These are phyloP conservation scores for Octopus bimaculoides DNA, from an alignment of 1,140 invertebrate species.

Conservation along the genomic window DNA sequence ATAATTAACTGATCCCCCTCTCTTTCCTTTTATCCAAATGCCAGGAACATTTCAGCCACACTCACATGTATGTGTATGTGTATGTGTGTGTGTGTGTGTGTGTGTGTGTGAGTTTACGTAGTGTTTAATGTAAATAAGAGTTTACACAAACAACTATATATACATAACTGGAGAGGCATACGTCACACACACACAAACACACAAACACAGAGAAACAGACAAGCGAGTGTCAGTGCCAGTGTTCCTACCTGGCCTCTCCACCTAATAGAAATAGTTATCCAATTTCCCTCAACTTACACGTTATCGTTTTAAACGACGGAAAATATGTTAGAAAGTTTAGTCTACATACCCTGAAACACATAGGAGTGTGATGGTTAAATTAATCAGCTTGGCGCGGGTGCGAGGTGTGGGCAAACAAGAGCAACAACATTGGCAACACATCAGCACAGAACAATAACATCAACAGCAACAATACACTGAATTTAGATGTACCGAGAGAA, in stretches of 20 bases:
- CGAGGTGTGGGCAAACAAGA: neutral
- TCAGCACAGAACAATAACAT: neutral
- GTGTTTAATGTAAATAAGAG: no score
- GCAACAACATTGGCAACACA: neutral
- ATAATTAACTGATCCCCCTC: no score
- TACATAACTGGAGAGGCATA: neutral
- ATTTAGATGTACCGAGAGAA: no score
- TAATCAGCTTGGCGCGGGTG: neutral
- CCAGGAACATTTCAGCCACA: no score
- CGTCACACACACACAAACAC: neutral
- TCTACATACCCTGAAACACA: neutral
- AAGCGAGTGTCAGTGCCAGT: neutral
- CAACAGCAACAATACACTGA: no score
- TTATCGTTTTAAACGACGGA: neutral
- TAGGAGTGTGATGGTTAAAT: neutral
- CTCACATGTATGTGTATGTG: no score
- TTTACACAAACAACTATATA: neutral
- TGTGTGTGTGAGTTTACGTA: no score
- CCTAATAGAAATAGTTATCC: neutral
- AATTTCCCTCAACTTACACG: no score
- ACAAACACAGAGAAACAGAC: neutral
- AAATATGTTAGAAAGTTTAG: neutral
- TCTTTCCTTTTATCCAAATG: no score
- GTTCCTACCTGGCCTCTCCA: neutral
- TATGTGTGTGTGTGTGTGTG: no score